phyloP scores from a whole-genome alignment of 2,113 vertebrate genomes.

The Bombycilla garrulus region DNA sequence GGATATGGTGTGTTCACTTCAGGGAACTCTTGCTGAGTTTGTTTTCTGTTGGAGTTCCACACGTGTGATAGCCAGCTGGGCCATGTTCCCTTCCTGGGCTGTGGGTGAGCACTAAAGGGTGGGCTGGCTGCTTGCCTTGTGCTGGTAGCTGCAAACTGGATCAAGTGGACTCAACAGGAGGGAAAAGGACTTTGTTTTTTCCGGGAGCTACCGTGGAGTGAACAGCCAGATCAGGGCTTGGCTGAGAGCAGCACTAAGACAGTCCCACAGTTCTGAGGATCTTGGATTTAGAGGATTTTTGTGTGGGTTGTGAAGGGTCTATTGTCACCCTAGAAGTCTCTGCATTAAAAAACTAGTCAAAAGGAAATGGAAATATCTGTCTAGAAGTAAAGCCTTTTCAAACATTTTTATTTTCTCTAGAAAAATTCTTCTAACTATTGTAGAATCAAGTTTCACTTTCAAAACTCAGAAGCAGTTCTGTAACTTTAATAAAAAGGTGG shows the following conservation, averaged over 20 bases:
- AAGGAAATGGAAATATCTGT: background rate
- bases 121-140: background rate
- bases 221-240: background rate
- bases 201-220: background rate
- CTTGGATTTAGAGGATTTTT: background rate
- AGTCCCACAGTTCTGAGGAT: background rate
- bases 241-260: background rate
- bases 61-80: accelerated
- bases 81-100: background rate
- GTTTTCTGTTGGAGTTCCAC: background rate
- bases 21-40: background rate
- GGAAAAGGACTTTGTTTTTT: background rate
- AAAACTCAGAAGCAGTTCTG: background rate
- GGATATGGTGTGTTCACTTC: accelerated
- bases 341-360: background rate
- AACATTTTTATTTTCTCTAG: background rate
- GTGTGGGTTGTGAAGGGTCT: background rate
- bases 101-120: background rate
- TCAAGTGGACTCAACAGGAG: background rate
- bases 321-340: background rate
- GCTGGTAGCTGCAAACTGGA: background rate
- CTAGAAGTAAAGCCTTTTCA: background rate
- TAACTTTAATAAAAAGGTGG: background rate
- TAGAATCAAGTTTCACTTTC: background rate
- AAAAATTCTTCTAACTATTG: background rate